These are phyloP conservation scores for Cricetomys ansorgei DNA, from an alignment of 2,113 vertebrate genomes.

Conservation along the genomic window DNA sequence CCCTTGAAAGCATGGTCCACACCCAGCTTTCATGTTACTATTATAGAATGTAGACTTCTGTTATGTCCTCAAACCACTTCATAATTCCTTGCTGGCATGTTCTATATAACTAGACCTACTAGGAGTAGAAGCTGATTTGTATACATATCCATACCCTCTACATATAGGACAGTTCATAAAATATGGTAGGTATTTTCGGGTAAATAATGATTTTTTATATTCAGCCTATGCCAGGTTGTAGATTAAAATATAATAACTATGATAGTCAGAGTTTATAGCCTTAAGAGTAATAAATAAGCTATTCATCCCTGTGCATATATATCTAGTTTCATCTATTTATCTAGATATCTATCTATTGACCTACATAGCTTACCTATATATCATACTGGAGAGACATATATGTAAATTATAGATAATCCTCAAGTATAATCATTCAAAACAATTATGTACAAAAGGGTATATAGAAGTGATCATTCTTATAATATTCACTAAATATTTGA, in stretches of 20 bases:
- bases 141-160: not conserved
- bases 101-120: not conserved
- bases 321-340: not conserved
- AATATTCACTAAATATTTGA: conserved; percentile 16
- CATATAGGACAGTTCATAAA: not conserved
- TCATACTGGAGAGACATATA: not conserved
- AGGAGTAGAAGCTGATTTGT: not conserved
- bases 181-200: not conserved
- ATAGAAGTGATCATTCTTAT: not conserved
- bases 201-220: not conserved
- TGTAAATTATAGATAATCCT: not conserved
- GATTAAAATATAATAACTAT: not conserved
- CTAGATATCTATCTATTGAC: not conserved
- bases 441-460: not conserved
- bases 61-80: not conserved
- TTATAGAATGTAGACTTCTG: not conserved
- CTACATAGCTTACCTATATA: not conserved
- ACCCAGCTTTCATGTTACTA: not conserved
- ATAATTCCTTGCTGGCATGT: not conserved
- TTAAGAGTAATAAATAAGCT: not conserved
- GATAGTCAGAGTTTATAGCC: not conserved
- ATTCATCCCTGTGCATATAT: not conserved
- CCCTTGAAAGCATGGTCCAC: not conserved
- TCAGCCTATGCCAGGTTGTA: not conserved
- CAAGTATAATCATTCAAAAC: not conserved